These are phyloP conservation scores for Phania funesta DNA, from an alignment of 2,888 invertebrate species.

Conservation along the genomic window DNA sequence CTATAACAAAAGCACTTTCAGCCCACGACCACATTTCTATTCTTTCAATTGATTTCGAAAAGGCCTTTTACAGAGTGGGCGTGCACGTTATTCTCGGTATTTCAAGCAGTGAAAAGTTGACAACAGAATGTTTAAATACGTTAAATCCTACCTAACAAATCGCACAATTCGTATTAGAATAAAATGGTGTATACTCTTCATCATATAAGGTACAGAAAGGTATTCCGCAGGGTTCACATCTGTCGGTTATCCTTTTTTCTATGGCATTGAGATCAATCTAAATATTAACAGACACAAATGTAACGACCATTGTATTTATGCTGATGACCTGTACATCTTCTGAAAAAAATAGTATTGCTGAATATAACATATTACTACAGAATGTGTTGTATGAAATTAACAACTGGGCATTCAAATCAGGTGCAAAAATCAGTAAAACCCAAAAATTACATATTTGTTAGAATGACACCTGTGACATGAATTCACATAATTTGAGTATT, in stretches of 20 bases:
- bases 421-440: neutral
- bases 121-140: neutral
- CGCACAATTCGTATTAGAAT: slow-evolving; percentile 24
- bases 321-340: slow-evolving; percentile 55
- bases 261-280: slow-evolving; percentile 33
- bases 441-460: neutral
- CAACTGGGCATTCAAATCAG: neutral
- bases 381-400: neutral
- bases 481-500: neutral
- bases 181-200: neutral
- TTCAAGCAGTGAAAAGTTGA: neutral
- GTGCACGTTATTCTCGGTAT: neutral
- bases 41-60: neutral
- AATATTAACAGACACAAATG: slow-evolving; percentile 37
- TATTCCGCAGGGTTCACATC: too few relatives aligned
- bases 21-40: neutral
- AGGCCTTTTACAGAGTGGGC: neutral
- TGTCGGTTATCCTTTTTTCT: too few relatives aligned
- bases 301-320: neutral
- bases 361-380: neutral
- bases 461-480: neutral
- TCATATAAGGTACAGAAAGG: too few relatives aligned
- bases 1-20: neutral
- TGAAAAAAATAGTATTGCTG: slow-evolving; percentile 7
- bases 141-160: slow-evolving; percentile 13